A percentile compares a stretch with the other conserved stretches of the same genome.
Conservation (phyloP, 2,797 vertebrate species). For the Pangasius larnaudii region DNA sequence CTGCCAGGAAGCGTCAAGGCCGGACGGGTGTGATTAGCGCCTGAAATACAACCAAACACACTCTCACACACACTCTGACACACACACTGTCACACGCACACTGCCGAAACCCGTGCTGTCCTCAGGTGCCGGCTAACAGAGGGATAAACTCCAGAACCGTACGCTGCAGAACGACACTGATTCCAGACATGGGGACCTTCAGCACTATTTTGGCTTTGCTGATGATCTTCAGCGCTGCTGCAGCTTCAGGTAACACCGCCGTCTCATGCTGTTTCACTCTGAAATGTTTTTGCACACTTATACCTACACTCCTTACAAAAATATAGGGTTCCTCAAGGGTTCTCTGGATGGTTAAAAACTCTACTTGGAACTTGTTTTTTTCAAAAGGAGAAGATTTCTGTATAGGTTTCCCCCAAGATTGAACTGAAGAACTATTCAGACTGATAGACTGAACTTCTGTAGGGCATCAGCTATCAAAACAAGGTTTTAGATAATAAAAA, state of each 20-base stretch:
- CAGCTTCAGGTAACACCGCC: slow-evolving; percentile 66
- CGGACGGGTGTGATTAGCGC: slow-evolving; percentile 56
- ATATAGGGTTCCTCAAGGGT: too few species aligned
- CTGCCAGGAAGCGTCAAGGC: slow-evolving; percentile 62
- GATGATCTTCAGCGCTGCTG: slow-evolving; percentile 58
- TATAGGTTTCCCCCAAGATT: not conserved
- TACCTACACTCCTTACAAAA: not conserved
- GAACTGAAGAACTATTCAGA: not conserved
- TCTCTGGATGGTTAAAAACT: not conserved
- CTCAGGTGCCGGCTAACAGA: slow-evolving; percentile 46
- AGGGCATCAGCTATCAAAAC: not conserved
- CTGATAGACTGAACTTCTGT: not conserved
- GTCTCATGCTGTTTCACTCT: not conserved
- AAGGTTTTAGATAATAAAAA: not conserved
- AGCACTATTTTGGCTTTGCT: slow-evolving; percentile 55
- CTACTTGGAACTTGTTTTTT: not conserved
- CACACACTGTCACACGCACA: slow-evolving; percentile 36
- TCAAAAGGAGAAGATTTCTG: not conserved
- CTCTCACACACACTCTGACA: slow-evolving; percentile 32
- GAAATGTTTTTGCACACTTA: not conserved
- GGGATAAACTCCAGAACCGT: slow-evolving; percentile 25
- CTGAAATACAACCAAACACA: slow-evolving; percentile 41
- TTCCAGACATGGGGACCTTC: slow-evolving; percentile 65
- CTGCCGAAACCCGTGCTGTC: not conserved
- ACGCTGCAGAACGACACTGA: not conserved